A percentile compares a stretch with the other conserved stretches of the same genome.
phyloP scores from a whole-genome alignment of 2,113 vertebrate species.

The Sorex araneus region DNA sequence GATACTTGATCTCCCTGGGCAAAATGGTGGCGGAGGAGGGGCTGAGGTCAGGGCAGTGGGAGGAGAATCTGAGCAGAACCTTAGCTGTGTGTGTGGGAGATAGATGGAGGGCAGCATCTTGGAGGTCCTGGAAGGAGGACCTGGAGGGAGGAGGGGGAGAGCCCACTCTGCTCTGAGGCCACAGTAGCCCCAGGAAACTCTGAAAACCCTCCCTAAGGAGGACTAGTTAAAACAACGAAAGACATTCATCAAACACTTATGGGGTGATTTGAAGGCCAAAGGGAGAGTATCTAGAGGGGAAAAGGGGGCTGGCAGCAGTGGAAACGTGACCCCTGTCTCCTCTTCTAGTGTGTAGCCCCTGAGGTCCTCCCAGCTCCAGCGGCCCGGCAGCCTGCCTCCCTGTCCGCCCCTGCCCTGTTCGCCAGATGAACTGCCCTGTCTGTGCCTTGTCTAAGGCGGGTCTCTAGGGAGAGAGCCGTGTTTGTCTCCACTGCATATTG shows the following conservation, averaged over 20 bases:
- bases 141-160: not conserved
- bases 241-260: not conserved
- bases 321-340: not conserved
- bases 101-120: not conserved
- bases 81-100: not conserved
- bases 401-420: conserved; percentile 72
- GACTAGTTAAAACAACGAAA: conserved; percentile 14
- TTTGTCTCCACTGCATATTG: conserved; percentile 86
- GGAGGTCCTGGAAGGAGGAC: not conserved
- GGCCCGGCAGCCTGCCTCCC: conserved; percentile 69
- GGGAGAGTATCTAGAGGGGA: conserved; percentile 38
- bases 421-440: conserved; percentile 74
- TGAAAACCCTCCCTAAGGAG: conserved; percentile 35
- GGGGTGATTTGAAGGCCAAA: conserved; percentile 61
- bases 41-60: not conserved
- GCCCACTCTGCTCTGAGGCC: not conserved
- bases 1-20: not conserved
- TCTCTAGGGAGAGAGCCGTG: conserved; percentile 77
- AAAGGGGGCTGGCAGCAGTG: not conserved
- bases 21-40: not conserved
- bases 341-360: conserved; percentile 53
- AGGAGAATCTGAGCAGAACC: not conserved
- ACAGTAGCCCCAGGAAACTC: conserved; percentile 6
- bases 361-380: conserved; percentile 65
- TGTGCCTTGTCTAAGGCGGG: conserved; percentile 64